These are phyloP conservation scores for Mus caroli DNA, from an alignment of 2,797 vertebrate species.

Conservation along the genomic window DNA sequence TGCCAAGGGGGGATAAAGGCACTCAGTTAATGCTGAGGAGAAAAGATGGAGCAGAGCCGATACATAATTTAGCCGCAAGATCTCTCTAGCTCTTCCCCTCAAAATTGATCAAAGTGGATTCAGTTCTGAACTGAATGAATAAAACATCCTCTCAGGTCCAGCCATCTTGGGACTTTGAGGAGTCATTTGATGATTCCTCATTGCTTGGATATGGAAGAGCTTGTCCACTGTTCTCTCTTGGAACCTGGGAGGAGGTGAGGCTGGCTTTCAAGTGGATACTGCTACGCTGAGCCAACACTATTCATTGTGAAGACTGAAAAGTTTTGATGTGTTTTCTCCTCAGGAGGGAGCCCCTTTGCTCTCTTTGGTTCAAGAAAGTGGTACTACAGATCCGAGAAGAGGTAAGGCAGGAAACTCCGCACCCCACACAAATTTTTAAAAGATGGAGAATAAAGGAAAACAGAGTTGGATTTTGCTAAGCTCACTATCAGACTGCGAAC, in stretches of 20 bases:
- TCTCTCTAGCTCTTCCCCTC: conserved; percentile 56
- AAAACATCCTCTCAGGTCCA: conserved; percentile 51
- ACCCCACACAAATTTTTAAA: background rate
- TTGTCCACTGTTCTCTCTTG: background rate
- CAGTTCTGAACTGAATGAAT: conserved; percentile 51
- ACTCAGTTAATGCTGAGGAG: conserved; percentile 20
- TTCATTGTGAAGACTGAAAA: background rate
- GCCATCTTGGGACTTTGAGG: conserved; percentile 35
- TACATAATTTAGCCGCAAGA: conserved; percentile 69
- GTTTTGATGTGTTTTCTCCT: background rate
- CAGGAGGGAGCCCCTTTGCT: background rate
- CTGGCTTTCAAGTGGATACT: background rate
- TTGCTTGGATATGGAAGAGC: background rate
- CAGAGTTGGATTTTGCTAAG: background rate
- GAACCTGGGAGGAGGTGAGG: background rate
- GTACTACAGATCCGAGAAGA: background rate
- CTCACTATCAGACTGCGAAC: background rate
- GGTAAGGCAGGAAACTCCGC: background rate
- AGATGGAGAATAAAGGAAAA: background rate
- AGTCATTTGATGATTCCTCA: conserved; percentile 55
- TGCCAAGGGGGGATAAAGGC: background rate
- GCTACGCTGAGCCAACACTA: background rate
- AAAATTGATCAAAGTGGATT: conserved; percentile 69
- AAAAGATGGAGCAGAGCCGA: background rate
- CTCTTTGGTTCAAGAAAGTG: conserved; percentile 23